Percentiles rank a stretch among this genome's conserved stretches.
These are phyloP conservation scores for Eurytoma californica DNA, from an alignment of 2,888 invertebrate species.

Conservation along the genomic window DNA sequence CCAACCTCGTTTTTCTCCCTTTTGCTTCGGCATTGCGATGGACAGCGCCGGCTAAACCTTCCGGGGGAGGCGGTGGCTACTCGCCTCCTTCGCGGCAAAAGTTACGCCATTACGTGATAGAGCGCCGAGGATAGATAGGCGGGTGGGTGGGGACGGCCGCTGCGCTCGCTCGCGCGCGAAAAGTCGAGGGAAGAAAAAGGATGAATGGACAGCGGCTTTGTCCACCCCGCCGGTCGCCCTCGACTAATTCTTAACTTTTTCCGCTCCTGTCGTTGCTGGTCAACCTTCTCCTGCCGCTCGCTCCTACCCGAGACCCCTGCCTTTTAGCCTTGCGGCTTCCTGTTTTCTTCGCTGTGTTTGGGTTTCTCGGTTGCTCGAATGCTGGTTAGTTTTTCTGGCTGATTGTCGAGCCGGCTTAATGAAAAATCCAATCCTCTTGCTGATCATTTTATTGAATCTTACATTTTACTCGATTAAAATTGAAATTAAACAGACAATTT, in stretches of 20 bases:
- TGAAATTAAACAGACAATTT: no score
- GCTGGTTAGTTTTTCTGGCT: conserved; percentile 1
- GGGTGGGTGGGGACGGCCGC: conserved; percentile 27
- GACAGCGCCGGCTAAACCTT: conserved; percentile 38
- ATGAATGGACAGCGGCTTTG: conserved; percentile 49
- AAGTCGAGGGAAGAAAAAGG: conserved; percentile 39
- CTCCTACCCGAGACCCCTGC: not conserved
- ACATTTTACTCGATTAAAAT: no score
- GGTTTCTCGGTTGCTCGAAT: not conserved
- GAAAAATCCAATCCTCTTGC: no score
- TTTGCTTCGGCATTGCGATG: conserved; percentile 12
- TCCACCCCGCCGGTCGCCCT: conserved; percentile 15
- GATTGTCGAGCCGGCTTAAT: no score
- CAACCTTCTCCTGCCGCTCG: not conserved
- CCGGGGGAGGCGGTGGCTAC: conserved; percentile 9
- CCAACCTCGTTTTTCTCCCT: conserved; percentile 44
- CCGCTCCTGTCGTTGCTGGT: conserved; percentile 36
- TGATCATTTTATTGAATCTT: no score
- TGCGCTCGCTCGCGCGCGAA: conserved; percentile 41
- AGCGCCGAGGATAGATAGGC: conserved; percentile 64
- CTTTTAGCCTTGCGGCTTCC: conserved; percentile 1
- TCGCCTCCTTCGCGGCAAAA: conserved; percentile 61
- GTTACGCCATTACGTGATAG: conserved; percentile 72
- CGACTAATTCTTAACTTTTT: conserved; percentile 53
- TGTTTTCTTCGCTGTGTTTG: conserved; percentile 18